Evolutionary conservation across 2,888 invertebrate species (phyloP), one percentile per base, ranked within the genome.

Genomic region (Rhimphoctona megacephalus): DNA sequence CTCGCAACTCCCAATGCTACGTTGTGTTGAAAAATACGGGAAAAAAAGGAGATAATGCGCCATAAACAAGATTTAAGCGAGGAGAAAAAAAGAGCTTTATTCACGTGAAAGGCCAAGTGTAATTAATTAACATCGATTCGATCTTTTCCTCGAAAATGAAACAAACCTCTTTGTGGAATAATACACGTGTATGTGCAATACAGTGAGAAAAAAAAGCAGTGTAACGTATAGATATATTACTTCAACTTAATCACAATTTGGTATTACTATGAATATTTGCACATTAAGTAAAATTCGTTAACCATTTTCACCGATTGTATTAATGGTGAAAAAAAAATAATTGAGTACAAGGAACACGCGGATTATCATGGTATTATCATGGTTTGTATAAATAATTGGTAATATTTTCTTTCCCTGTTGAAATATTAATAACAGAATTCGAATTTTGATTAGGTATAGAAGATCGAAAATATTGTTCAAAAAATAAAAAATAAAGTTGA

Each of bases 1-100:
- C 54, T 57, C 49, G 80, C 73, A 46, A 57, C 79, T 69, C 61
- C 74, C 61, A 80, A 70, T 69, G 74, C 49, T 64, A 76, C 46
- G 43, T 79, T 80, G 57, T 52, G 36, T 66, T 39, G 67, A 19
- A 17, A 80, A 36, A 54, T 43, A 30, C 52, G 43, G 25, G 22
- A 43, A 52, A 25, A 11, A 52, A 66, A 33, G 3, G 49, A 64
- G 66, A 64, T 46, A 77, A 77, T 25, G 36, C 66, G 7, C 52
- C 8, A 49, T 52, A 49, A 64, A 66, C 33, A 76, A 30, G 61
- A 33, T 66, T 66, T 36, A 74, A 36, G 33, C 17, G 30, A 11
- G 25, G 33, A 11, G 2, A n/a, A 61, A 61, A 69, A 83, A 49
- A n/a, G 33, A 72, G n/a, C 9, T 61, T 36, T 61, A 72, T 36